These are phyloP conservation scores for Hydrolagus colliei DNA, from an alignment of 2,797 vertebrate species.

Conservation along the genomic window DNA sequence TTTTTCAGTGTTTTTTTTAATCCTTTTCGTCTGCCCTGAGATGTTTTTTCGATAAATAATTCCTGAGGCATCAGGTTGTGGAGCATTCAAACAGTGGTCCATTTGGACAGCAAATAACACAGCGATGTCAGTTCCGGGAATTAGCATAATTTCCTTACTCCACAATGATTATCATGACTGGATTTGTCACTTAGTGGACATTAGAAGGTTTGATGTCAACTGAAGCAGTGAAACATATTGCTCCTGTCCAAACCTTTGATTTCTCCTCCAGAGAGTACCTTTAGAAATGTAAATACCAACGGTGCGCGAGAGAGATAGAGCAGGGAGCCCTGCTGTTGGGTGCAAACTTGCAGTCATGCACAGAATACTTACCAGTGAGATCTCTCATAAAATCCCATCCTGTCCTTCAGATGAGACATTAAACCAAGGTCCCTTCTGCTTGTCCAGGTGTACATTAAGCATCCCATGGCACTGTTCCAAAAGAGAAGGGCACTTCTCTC, in stretches of 20 bases:
- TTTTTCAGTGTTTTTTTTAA: background rate
- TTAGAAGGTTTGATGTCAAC: background rate
- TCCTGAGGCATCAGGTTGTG: background rate
- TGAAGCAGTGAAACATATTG: background rate
- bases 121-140: background rate
- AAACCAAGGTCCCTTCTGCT: no score
- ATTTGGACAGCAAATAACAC: background rate
- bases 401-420: no score
- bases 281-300: background rate
- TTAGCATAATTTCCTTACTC: constrained; percentile 2
- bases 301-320: background rate
- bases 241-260: background rate
- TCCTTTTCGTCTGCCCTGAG: background rate
- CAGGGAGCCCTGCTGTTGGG: no score
- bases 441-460: no score
- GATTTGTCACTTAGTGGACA: background rate
- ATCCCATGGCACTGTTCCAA: no score
- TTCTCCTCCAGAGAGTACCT: background rate
- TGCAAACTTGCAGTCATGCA: no score
- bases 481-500: no score
- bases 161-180: background rate
- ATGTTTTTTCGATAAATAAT: background rate
- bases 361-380: no score
- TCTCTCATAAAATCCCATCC: no score
- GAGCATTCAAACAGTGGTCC: constrained; percentile 7